These are phyloP conservation scores for Sphecodes monilicornis DNA, from an alignment of 2,888 invertebrate genomes.

Conservation along the genomic window DNA sequence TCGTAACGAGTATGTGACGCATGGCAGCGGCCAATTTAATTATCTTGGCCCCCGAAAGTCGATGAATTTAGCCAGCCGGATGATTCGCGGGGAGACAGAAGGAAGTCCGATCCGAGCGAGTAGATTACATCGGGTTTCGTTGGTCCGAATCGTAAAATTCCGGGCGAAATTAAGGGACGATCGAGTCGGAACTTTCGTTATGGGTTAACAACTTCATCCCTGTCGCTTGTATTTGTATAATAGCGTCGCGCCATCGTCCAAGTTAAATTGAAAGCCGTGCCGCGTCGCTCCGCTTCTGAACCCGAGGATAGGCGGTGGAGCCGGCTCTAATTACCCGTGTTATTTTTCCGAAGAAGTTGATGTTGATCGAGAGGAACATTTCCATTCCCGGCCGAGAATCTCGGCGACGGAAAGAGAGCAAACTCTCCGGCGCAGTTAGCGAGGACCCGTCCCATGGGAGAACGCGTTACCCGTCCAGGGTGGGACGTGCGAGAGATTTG, in stretches of 20 bases:
- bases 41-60: slow-evolving; percentile 6
- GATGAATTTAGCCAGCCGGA: slow-evolving; percentile 8
- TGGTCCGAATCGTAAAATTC: background rate
- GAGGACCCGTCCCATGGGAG: slow-evolving; percentile 46
- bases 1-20: background rate
- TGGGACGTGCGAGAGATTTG: slow-evolving; percentile 76
- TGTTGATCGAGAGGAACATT: slow-evolving; percentile 68
- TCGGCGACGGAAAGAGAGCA: slow-evolving; percentile 54
- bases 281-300: background rate
- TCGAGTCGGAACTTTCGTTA: slow-evolving; percentile 1
- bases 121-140: background rate
- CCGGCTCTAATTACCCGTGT: slow-evolving; percentile 67
- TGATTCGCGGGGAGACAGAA: background rate
- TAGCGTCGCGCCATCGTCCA: background rate
- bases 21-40: background rate
- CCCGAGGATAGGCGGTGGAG: slow-evolving; percentile 15
- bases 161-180: background rate
- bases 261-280: slow-evolving; percentile 7
- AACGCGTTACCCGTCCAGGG: slow-evolving; percentile 40
- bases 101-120: background rate
- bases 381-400: slow-evolving; percentile 45
- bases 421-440: slow-evolving; percentile 46
- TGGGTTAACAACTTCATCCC: background rate
- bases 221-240: background rate
- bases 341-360: slow-evolving; percentile 65